Conservation (phyloP, 2,888 invertebrate genomes). For the Metalampra italica region DNA sequence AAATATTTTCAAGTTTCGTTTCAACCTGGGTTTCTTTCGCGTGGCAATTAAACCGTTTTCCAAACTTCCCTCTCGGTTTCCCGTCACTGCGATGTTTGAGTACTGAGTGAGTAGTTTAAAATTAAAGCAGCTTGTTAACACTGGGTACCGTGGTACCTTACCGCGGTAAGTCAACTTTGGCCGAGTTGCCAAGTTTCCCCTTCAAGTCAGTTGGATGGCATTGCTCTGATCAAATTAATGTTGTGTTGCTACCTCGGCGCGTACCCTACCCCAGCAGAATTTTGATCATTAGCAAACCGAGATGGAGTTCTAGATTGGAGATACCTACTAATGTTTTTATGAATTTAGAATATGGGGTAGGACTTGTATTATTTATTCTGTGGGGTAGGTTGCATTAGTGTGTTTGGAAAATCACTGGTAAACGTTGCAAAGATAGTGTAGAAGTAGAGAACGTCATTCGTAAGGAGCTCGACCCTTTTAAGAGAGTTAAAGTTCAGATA, state of each 20-base stretch:
- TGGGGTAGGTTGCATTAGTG: no score
- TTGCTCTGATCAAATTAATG: conserved; percentile 55
- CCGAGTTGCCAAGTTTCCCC: conserved; percentile 14
- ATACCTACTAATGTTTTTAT: conserved; percentile 25
- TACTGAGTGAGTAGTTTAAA: conserved; percentile 32
- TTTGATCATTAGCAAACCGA: conserved; percentile 46
- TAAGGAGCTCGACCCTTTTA: no score
- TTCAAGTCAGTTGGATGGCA: conserved; percentile 33
- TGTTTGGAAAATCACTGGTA: no score
- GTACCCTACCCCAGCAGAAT: conserved; percentile 33
- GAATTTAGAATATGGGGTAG: no score
- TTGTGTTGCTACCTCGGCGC: conserved; percentile 22
- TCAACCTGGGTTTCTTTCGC: neutral
- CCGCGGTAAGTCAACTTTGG: conserved; percentile 36
- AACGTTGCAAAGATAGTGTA: no score
- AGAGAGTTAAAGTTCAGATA: no score
- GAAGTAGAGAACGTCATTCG: no score
- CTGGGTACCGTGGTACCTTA: conserved; percentile 13
- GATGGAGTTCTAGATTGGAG: conserved; percentile 10
- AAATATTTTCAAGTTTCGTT: no score
- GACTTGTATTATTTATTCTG: no score
- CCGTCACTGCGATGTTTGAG: conserved; percentile 17
- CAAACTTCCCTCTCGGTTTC: neutral
- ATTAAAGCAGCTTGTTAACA: conserved; percentile 23
- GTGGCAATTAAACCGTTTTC: neutral